Evolutionary conservation across 30 jellyfish, hydroid and myxozoan species (phyloP).

Genomic region (Aurelia coerulea): DNA sequence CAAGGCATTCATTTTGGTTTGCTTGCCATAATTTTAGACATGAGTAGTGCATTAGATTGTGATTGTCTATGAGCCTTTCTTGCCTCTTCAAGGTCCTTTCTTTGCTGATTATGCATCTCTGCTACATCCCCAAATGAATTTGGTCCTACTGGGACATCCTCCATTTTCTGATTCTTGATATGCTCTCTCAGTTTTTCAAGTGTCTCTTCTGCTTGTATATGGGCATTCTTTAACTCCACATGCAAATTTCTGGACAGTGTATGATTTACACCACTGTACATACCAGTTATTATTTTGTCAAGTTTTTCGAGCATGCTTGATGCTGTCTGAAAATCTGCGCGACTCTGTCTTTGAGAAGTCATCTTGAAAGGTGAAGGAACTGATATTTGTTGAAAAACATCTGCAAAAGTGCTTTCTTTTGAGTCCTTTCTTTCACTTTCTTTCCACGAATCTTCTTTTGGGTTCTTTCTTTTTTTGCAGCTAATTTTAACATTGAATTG

Average conservation of each 20-base stretch:
- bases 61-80: slow-evolving; percentile 35
- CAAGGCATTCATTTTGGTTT: not conserved
- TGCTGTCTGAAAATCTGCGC: slow-evolving; percentile 56
- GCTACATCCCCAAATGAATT: slow-evolving; percentile 43
- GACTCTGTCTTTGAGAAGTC: slow-evolving; percentile 62
- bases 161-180: slow-evolving; percentile 38
- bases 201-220: slow-evolving; percentile 43
- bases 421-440: too few species aligned
- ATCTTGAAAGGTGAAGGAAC: not conserved
- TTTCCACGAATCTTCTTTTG: too few species aligned
- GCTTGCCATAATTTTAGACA: slow-evolving; percentile 35
- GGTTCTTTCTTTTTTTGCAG: too few species aligned
- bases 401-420: too few species aligned
- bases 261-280: slow-evolving; percentile 56
- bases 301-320: slow-evolving; percentile 46
- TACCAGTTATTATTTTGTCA: slow-evolving; percentile 46
- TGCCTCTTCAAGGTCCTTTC: slow-evolving; percentile 54
- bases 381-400: not conserved
- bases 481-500: too few species aligned
- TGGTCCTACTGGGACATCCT: slow-evolving; percentile 60
- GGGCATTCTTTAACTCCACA: slow-evolving; percentile 30
- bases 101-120: slow-evolving; percentile 47
- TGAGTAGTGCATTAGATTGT: slow-evolving; percentile 38
- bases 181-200: slow-evolving; percentile 35
- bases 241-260: slow-evolving; percentile 47